Conservation (phyloP, 1,140 invertebrate species). For the Drosophila santomea region DNA sequence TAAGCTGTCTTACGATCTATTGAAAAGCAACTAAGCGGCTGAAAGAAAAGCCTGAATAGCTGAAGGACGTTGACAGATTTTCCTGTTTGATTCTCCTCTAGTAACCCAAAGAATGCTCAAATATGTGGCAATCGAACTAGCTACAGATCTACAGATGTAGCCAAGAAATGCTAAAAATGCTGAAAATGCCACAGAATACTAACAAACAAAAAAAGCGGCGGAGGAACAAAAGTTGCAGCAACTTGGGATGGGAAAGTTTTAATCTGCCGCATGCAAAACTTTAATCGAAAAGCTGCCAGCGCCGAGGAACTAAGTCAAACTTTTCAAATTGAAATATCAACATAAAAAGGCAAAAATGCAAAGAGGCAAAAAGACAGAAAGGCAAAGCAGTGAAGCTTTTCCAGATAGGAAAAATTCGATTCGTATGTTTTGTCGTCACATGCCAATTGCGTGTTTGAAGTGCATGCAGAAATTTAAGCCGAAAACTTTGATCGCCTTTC, state of each 20-base stretch:
- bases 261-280: slow-evolving; percentile 63
- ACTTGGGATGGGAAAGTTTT: slow-evolving; percentile 52
- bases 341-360: slow-evolving; percentile 8
- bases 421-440: slow-evolving; percentile 56
- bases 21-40: slow-evolving; percentile 1
- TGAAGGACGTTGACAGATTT: background rate
- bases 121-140: slow-evolving; percentile 17
- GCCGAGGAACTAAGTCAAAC: slow-evolving; percentile 58
- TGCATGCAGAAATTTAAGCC: slow-evolving; percentile 66
- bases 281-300: slow-evolving; percentile 60
- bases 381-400: background rate
- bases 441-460: slow-evolving; percentile 58
- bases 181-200: slow-evolving; percentile 25
- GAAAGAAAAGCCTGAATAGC: background rate
- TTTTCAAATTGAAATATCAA: slow-evolving; percentile 67
- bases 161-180: slow-evolving; percentile 44
- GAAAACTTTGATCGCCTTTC: slow-evolving; percentile 55
- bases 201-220: background rate
- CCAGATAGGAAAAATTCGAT: slow-evolving; percentile 47
- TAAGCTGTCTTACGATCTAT: slow-evolving; percentile 17
- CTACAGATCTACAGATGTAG: slow-evolving; percentile 13
- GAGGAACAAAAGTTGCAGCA: slow-evolving; percentile 24
- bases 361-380: too few relatives aligned
- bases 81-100: background rate
- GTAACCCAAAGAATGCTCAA: slow-evolving; percentile 16